These are phyloP conservation scores for Drosophila pallidifrons DNA, from an alignment of 1,140 invertebrate species.

Conservation along the genomic window DNA sequence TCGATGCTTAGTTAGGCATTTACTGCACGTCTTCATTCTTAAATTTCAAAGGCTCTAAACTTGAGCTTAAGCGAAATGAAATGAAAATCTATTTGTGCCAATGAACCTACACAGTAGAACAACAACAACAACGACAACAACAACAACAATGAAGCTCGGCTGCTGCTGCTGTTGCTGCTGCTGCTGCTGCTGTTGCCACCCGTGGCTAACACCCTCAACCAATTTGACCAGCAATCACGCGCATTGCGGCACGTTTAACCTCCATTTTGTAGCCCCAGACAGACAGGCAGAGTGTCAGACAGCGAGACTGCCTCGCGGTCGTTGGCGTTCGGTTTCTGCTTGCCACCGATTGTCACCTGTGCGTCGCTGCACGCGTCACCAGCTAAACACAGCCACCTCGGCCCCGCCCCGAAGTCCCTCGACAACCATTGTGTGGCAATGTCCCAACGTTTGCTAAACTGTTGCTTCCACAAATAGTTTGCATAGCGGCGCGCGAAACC, in stretches of 20 bases:
- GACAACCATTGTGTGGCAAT: neutral
- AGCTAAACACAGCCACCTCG: neutral
- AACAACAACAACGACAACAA: conserved; percentile 17
- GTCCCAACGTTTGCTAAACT: conserved; percentile 34
- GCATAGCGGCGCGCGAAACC: conserved; percentile 60
- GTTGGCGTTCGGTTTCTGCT: conserved; percentile 2
- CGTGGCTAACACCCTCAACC: neutral
- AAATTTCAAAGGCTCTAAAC: conserved; percentile 64
- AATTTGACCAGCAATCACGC: conserved; percentile 47
- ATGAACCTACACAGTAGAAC: conserved; percentile 11
- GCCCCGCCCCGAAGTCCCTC: neutral
- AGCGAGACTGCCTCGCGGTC: conserved; percentile 11
- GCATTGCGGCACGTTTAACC: conserved; percentile 65
- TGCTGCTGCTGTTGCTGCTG: too few species aligned
- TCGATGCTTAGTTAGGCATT: conserved; percentile 55
- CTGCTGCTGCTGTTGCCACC: neutral
- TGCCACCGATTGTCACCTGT: conserved; percentile 68
- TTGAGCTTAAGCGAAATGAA: conserved; percentile 38
- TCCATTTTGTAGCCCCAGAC: conserved; percentile 9
- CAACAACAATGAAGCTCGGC: neutral
- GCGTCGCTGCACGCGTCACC: conserved; percentile 57
- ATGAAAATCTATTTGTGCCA: conserved; percentile 68
- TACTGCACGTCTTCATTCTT: conserved; percentile 60
- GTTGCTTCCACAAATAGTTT: conserved; percentile 71
- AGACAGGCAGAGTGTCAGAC: neutral